Percentiles rank a stretch among this genome's conserved stretches.
Conservation (phyloP, 2,888 invertebrate species). For the Chaetoderma sp. region DNA sequence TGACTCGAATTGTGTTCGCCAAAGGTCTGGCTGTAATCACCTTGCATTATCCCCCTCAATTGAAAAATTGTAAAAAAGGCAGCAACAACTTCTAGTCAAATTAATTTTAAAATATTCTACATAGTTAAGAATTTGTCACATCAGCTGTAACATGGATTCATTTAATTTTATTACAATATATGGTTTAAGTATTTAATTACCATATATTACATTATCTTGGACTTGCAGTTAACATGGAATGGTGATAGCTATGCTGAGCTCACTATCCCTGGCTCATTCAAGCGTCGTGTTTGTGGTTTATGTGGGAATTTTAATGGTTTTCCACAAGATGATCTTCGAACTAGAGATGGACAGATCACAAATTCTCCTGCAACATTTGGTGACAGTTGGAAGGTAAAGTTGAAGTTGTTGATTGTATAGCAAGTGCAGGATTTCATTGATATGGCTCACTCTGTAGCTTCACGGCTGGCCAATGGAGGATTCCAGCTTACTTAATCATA, state of each 20-base stretch:
- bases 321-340: conserved; percentile 58
- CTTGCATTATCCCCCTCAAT: too few species aligned
- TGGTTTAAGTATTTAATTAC: too few species aligned
- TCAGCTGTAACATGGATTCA: too few species aligned
- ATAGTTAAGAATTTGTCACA: too few species aligned
- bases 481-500: too few species aligned
- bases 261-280: conserved; percentile 54
- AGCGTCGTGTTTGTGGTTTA: conserved; percentile 56
- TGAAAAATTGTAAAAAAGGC: too few species aligned
- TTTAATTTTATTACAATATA: too few species aligned
- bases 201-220: too few species aligned
- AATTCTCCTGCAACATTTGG: conserved; percentile 60
- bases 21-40: too few species aligned
- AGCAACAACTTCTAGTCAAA: too few species aligned
- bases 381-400: conserved; percentile 63
- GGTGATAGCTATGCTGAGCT: conserved; percentile 59
- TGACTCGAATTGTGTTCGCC: too few species aligned
- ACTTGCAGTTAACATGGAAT: conserved; percentile 59
- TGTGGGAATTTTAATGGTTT: conserved; percentile 66
- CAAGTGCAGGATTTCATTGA: not conserved
- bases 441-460: not conserved
- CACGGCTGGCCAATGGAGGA: not conserved
- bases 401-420: not conserved
- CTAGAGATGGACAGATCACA: conserved; percentile 51
- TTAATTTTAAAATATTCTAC: too few species aligned